Evolutionary conservation across 1,140 invertebrate species (phyloP).

Genomic region (Drusus annulatus): DNA sequence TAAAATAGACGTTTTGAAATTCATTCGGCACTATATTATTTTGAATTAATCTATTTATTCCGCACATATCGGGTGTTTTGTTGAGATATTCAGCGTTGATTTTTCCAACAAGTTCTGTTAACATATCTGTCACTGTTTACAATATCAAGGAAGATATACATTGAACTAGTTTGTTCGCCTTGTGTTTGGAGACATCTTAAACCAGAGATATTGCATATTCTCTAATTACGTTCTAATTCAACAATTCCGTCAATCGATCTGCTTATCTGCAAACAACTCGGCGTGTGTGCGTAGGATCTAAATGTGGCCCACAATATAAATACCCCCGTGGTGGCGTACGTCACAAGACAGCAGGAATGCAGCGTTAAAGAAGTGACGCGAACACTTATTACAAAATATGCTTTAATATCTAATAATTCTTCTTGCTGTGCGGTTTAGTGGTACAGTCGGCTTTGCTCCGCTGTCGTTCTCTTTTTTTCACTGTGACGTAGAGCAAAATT

Average conservation of each 20-base stretch:
- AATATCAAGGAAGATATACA: too few relatives aligned
- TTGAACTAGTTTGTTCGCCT: not conserved
- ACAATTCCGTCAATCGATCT: not conserved
- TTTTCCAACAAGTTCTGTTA: too few relatives aligned
- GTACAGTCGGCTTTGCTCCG: not conserved
- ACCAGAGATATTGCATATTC: too few relatives aligned
- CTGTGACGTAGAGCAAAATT: constrained; percentile 36
- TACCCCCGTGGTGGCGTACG: constrained; percentile 5
- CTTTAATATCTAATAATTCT: constrained; percentile 11
- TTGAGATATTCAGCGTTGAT: too few relatives aligned
- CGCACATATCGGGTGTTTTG: too few relatives aligned
- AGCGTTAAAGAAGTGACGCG: not conserved
- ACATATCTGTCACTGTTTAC: too few relatives aligned
- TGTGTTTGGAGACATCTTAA: not conserved
- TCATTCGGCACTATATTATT: too few relatives aligned
- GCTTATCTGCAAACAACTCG: not conserved
- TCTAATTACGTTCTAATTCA: not conserved
- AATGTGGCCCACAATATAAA: constrained; percentile 15
- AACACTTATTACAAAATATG: not conserved
- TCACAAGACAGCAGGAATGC: constrained; percentile 6
- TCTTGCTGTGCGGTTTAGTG: not conserved
- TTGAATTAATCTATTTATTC: too few relatives aligned
- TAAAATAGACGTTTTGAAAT: too few relatives aligned
- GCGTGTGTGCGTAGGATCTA: not conserved
- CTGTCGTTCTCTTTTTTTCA: constrained; percentile 21